A percentile compares a stretch with the other conserved stretches of the same genome.
phyloP scores from a whole-genome alignment of 1,140 invertebrate species.

The Maniola jurtina region DNA sequence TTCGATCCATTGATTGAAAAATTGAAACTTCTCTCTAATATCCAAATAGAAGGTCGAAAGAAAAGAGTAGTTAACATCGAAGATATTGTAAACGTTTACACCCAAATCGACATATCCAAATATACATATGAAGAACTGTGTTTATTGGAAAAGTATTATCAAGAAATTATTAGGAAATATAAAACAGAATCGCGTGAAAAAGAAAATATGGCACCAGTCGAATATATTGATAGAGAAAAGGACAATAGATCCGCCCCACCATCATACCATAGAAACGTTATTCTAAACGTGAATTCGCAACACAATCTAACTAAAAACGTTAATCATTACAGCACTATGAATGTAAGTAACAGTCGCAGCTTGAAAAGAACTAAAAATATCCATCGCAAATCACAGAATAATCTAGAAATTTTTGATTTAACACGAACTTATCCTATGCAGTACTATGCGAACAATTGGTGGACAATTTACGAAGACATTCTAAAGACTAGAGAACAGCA shows the following conservation, averaged over 20 bases:
- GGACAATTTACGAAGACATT: slow-evolving; percentile 74
- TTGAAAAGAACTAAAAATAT: slow-evolving; percentile 39
- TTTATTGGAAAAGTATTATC: slow-evolving; percentile 65
- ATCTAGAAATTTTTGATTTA: slow-evolving; percentile 61
- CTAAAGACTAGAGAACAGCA: slow-evolving; percentile 68
- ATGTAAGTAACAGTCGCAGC: slow-evolving; percentile 35
- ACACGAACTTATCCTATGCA: slow-evolving; percentile 66
- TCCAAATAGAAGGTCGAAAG: slow-evolving; percentile 56
- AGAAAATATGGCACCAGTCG: slow-evolving; percentile 50
- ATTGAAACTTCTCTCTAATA: slow-evolving; percentile 62
- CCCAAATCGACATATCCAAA: slow-evolving; percentile 59
- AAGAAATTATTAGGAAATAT: slow-evolving; percentile 69
- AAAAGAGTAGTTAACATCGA: slow-evolving; percentile 57
- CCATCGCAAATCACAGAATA: slow-evolving; percentile 45
- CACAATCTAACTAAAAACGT: slow-evolving; percentile 43
- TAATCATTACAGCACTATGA: slow-evolving; percentile 42
- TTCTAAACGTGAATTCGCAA: slow-evolving; percentile 45
- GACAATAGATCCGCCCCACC: slow-evolving; percentile 41
- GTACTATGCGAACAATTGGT: slow-evolving; percentile 78
- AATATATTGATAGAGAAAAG: slow-evolving; percentile 30
- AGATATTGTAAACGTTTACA: slow-evolving; percentile 64
- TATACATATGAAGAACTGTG: slow-evolving; percentile 70
- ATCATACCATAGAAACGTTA: slow-evolving; percentile 46
- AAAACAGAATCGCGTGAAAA: slow-evolving; percentile 53
- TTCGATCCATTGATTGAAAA: slow-evolving; percentile 75